These are phyloP conservation scores for Bhutanitis thaidina DNA, from an alignment of 2,888 invertebrate genomes.

Conservation along the genomic window DNA sequence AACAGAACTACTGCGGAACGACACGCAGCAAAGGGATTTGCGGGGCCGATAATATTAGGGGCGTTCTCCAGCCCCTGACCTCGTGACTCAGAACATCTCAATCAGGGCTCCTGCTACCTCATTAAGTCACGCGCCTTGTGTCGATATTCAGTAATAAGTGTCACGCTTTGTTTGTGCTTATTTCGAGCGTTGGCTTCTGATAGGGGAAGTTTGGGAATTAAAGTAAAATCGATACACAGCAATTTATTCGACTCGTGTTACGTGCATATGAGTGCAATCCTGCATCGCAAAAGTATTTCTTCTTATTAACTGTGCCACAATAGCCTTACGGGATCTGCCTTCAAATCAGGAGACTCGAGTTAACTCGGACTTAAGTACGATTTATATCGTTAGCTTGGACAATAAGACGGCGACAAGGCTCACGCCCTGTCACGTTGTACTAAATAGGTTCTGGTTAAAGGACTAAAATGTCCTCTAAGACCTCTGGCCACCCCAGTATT, in stretches of 20 bases:
- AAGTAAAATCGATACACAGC: neutral
- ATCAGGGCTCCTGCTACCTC: conserved; percentile 36
- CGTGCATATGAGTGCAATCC: too few relatives aligned
- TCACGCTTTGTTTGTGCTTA: conserved; percentile 20
- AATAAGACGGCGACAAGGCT: too few relatives aligned
- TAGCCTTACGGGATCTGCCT: too few relatives aligned
- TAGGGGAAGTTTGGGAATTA: conserved; percentile 29
- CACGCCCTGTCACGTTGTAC: too few relatives aligned
- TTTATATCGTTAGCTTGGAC: too few relatives aligned
- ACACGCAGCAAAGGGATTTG: conserved; percentile 13
- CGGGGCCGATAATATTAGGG: conserved; percentile 36
- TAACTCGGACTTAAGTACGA: too few relatives aligned
- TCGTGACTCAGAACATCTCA: conserved; percentile 65
- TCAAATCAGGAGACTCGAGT: too few relatives aligned
- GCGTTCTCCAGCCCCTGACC: conserved; percentile 65
- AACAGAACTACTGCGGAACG: neutral
- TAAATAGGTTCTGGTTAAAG: too few relatives aligned
- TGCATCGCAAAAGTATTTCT: too few relatives aligned
- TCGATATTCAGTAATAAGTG: conserved; percentile 33
- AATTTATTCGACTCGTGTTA: neutral
- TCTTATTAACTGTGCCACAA: too few relatives aligned
- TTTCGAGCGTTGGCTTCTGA: conserved; percentile 6
- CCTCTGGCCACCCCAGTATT: too few relatives aligned
- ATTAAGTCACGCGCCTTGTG: conserved; percentile 20
- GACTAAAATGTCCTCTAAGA: too few relatives aligned